phyloP scores from a whole-genome alignment of 2,113 vertebrate genomes.

The Corynorhinus townsendii region DNA sequence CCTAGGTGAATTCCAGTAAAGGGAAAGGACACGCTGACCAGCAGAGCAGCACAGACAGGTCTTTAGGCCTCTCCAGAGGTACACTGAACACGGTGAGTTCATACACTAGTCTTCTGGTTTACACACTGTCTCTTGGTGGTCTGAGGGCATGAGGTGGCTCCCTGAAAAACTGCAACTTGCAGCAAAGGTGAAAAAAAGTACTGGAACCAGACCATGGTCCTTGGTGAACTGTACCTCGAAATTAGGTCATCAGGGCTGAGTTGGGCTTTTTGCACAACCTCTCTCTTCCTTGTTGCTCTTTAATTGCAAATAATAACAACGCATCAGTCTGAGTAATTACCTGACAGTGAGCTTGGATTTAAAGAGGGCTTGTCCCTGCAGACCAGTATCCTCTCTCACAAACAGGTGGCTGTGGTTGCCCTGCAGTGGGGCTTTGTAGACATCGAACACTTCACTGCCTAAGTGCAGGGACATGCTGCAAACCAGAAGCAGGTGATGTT shows the following conservation, averaged over 20 bases:
- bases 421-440: conserved; percentile 93
- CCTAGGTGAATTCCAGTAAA: not conserved
- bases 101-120: not conserved
- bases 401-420: conserved; percentile 96
- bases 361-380: conserved; percentile 96
- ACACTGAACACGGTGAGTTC: not conserved
- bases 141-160: not conserved
- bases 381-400: conserved; percentile 94
- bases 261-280: not conserved
- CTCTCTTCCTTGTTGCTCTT: not conserved
- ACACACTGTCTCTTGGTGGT: not conserved
- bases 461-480: conserved; percentile 95
- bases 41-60: not conserved
- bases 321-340: conserved; percentile 71
- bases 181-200: not conserved
- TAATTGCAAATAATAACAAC: not conserved
- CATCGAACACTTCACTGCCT: conserved; percentile 95
- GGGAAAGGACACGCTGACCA: not conserved
- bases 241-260: not conserved
- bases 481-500: not conserved
- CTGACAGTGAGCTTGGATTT: conserved; percentile 97
- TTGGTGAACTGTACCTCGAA: not conserved
- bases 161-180: not conserved
- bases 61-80: not conserved
- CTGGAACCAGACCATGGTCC: not conserved